These are phyloP conservation scores for Branchellion lobata DNA, from an alignment of 2,888 invertebrate species.

Conservation along the genomic window DNA sequence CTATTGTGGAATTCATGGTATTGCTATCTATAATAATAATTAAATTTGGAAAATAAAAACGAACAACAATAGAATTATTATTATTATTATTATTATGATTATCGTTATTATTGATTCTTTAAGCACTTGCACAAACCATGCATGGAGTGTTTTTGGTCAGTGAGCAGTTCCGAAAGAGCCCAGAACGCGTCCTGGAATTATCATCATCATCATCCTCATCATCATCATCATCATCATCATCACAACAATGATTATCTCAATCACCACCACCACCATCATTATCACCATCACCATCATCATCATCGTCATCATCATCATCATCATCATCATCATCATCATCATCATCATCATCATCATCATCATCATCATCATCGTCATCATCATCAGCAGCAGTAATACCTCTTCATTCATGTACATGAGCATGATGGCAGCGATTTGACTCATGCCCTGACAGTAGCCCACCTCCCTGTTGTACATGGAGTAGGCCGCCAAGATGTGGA, in stretches of 20 bases:
- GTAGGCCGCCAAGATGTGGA: conserved; percentile 94
- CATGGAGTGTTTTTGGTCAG: conserved; percentile 89
- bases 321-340: neutral
- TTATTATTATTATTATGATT: too few species aligned
- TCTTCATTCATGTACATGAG: conserved; percentile 94
- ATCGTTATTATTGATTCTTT: too few species aligned
- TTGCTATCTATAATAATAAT: too few species aligned
- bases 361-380: too few species aligned
- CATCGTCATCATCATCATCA: neutral
- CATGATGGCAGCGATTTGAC: conserved; percentile 91
- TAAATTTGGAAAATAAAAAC: too few species aligned
- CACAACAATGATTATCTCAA: neutral
- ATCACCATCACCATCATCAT: conserved; percentile 12
- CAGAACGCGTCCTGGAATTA: conserved; percentile 82
- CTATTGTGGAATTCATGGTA: too few species aligned
- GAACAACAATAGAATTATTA: too few species aligned
- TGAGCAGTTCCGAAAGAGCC: conserved; percentile 87
- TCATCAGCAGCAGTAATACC: conserved; percentile 60
- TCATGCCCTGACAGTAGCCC: conserved; percentile 84
- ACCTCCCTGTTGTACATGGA: conserved; percentile 88
- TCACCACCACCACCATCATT: neutral
- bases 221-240: conserved; percentile 15
- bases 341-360: too few species aligned
- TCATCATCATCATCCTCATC: conserved; percentile 24
- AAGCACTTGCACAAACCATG: conserved; percentile 71